phyloP scores from a whole-genome alignment of 2,113 vertebrate species.

The Saguinus imperator region DNA sequence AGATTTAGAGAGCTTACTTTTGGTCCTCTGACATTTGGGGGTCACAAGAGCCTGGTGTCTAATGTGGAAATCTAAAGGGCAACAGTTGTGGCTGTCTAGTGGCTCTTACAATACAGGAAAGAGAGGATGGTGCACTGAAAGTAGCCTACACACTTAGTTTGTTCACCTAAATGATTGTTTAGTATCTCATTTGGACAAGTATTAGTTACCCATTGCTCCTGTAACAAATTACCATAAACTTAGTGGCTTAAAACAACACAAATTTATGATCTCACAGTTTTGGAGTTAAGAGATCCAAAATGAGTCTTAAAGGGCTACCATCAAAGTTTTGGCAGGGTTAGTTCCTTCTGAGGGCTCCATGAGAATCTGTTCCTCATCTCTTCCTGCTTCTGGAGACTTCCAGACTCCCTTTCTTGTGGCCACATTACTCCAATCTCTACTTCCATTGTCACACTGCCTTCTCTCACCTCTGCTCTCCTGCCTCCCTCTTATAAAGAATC shows the following conservation, averaged over 20 bases:
- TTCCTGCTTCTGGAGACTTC: background rate
- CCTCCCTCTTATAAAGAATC: background rate
- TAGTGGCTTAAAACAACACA: background rate
- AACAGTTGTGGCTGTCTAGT: background rate
- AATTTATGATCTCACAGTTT: slow-evolving; percentile 22
- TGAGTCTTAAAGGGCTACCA: background rate
- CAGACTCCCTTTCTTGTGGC: background rate
- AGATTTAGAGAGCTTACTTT: slow-evolving; percentile 5
- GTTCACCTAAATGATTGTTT: background rate
- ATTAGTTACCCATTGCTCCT: background rate
- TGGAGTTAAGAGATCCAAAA: background rate
- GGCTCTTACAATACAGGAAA: background rate
- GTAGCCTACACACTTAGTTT: background rate
- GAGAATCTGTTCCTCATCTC: background rate
- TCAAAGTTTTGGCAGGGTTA: background rate
- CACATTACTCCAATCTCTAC: background rate
- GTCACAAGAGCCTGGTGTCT: background rate
- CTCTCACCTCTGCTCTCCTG: background rate
- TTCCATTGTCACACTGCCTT: background rate
- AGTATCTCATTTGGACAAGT: background rate
- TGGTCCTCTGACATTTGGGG: background rate
- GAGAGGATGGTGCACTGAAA: background rate
- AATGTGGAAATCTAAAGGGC: background rate
- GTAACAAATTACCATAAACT: background rate
- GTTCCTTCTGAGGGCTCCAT: background rate